phyloP scores from a whole-genome alignment of 2,888 invertebrate species.

The Dryococelus australis region DNA sequence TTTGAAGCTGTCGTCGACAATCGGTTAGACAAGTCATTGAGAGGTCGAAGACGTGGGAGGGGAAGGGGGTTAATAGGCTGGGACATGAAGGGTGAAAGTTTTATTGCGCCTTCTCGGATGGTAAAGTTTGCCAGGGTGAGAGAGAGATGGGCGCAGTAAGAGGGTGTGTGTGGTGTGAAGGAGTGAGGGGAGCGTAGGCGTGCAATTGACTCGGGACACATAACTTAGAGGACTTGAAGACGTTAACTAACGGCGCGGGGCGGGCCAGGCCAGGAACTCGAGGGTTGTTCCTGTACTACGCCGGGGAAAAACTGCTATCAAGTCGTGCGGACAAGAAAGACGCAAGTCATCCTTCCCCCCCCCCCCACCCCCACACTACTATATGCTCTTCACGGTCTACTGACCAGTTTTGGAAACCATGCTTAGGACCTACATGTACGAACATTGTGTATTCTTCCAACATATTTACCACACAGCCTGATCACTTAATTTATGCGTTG shows the following conservation, averaged over 20 bases:
- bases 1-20: constrained; percentile 28
- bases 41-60: neutral
- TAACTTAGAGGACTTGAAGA: constrained; percentile 25
- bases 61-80: constrained; percentile 22
- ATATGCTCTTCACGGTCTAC: too few relatives aligned
- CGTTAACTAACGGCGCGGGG: neutral
- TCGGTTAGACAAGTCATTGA: constrained; percentile 29
- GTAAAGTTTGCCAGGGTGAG: neutral
- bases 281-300: neutral
- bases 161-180: neutral
- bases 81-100: constrained; percentile 29
- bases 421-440: too few relatives aligned
- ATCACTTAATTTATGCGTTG: too few relatives aligned
- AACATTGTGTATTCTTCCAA: too few relatives aligned
- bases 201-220: constrained; percentile 28
- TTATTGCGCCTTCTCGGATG: constrained; percentile 24
- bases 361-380: too few relatives aligned
- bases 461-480: too few relatives aligned
- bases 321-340: neutral
- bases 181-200: neutral
- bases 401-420: too few relatives aligned
- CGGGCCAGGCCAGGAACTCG: neutral
- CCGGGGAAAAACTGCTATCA: too few relatives aligned
- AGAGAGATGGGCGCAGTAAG: neutral
- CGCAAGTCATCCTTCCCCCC: too few relatives aligned